phyloP scores from a whole-genome alignment of 2,888 invertebrate species.

The Leucophenga montana region DNA sequence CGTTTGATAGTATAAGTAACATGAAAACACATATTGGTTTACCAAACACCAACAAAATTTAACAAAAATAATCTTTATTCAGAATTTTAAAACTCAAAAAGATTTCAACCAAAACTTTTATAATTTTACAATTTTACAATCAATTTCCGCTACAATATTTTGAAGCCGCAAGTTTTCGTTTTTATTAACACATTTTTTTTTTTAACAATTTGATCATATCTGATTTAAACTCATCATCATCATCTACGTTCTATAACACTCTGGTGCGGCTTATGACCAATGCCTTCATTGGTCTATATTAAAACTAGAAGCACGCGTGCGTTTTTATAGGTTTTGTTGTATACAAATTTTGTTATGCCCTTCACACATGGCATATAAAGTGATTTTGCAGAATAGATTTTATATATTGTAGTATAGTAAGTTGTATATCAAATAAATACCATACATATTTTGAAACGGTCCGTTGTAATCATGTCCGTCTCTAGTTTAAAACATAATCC shows the following conservation, averaged over 20 bases:
- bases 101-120: background rate
- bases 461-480: too few relatives aligned
- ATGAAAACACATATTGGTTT: too few relatives aligned
- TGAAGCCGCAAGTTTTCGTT: constrained; percentile 58
- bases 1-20: too few relatives aligned
- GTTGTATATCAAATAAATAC: too few relatives aligned
- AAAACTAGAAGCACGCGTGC: too few relatives aligned
- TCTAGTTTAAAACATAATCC: too few relatives aligned
- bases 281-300: background rate
- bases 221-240: background rate
- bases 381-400: constrained; percentile 9
- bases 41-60: constrained; percentile 34
- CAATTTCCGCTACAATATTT: constrained; percentile 36
- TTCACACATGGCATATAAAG: constrained; percentile 17
- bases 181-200: constrained; percentile 38
- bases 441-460: too few relatives aligned
- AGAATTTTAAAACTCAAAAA: constrained; percentile 43
- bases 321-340: constrained; percentile 47
- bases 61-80: constrained; percentile 66
- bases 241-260: background rate
- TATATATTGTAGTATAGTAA: too few relatives aligned
- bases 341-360: constrained; percentile 31
- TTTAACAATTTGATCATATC: constrained; percentile 50
- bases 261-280: constrained; percentile 1
- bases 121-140: constrained; percentile 21